phyloP scores from a whole-genome alignment of 2,797 vertebrate species.

The Alca torda region DNA sequence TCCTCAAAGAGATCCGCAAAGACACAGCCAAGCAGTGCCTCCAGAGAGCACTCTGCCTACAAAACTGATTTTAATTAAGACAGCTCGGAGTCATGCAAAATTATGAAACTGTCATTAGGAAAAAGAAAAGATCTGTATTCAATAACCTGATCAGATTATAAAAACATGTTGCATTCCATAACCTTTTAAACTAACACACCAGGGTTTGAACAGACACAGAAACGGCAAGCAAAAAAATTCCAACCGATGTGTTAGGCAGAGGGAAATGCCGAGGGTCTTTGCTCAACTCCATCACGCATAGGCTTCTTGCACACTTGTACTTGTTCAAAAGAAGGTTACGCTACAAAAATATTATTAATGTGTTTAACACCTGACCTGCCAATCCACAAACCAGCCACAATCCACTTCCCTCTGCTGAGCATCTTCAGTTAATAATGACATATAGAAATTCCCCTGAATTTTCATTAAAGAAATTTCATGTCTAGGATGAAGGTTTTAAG shows the following conservation, averaged over 20 bases:
- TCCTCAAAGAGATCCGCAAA: neutral
- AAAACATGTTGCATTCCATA: conserved; percentile 14
- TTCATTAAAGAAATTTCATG: neutral
- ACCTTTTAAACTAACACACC: conserved; percentile 12
- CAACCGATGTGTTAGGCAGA: rapidly evolving
- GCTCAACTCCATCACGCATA: rapidly evolving
- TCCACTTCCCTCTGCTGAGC: rapidly evolving
- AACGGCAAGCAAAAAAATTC: neutral
- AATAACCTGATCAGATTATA: conserved; percentile 51
- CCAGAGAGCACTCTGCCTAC: neutral
- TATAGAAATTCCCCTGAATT: neutral
- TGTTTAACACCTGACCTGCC: neutral
- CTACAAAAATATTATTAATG: neutral
- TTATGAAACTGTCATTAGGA: neutral
- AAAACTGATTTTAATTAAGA: conserved; percentile 46
- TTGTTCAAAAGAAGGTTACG: neutral
- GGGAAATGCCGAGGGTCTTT: neutral
- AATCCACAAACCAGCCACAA: neutral
- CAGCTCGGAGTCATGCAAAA: neutral
- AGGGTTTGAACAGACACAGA: neutral
- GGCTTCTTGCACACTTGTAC: neutral
- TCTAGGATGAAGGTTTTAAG: neutral
- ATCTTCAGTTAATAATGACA: rapidly evolving
- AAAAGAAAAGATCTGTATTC: conserved; percentile 25
- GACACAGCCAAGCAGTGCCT: neutral